phyloP scores from a whole-genome alignment of 2,888 invertebrate genomes.

The Abrostola tripartita region DNA sequence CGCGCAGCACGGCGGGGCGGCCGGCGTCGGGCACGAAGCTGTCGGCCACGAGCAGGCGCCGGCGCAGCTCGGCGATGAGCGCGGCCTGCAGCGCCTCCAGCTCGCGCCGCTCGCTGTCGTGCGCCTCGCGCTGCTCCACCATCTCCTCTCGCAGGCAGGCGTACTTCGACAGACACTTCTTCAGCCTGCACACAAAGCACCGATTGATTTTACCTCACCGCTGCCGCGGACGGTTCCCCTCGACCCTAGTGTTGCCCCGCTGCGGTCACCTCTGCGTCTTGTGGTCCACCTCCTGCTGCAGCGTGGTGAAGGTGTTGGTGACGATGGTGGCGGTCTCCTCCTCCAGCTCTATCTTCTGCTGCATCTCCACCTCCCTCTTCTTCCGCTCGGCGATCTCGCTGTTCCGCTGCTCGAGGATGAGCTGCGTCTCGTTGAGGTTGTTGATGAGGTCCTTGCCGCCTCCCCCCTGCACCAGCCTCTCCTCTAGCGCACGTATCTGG shows the following conservation, averaged over 20 bases:
- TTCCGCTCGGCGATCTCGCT: slow-evolving; percentile 97
- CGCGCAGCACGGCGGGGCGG: slow-evolving; percentile 77
- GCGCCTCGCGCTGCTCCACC: slow-evolving; percentile 91
- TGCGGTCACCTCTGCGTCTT: slow-evolving; percentile 91
- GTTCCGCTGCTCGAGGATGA: slow-evolving; percentile 93
- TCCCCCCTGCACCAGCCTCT: slow-evolving; percentile 97
- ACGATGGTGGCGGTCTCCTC: slow-evolving; percentile 97
- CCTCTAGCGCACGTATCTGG: slow-evolving; percentile 95
- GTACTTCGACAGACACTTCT: slow-evolving; percentile 96
- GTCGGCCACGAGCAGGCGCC: slow-evolving; percentile 95
- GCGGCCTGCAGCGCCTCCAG: slow-evolving; percentile 95
- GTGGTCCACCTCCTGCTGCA: slow-evolving; percentile 99
- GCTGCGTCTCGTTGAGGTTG: slow-evolving; percentile 97
- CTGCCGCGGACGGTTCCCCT: neutral
- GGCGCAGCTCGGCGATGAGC: slow-evolving; percentile 95
- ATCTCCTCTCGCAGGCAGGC: slow-evolving; percentile 87
- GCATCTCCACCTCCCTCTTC: slow-evolving; percentile 96
- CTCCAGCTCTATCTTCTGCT: slow-evolving; percentile 96
- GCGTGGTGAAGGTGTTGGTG: slow-evolving; percentile 95
- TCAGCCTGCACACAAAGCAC: slow-evolving; percentile 89
- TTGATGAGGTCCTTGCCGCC: slow-evolving; percentile 95
- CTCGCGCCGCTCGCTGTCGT: slow-evolving; percentile 96
- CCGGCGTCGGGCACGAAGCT: slow-evolving; percentile 93
- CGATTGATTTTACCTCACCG: neutral
- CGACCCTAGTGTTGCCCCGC: neutral